Evolutionary conservation across 2,113 vertebrate species (phyloP), one percentile per base, ranked within the genome.

Genomic region (Campylorhamphus procurvoides): DNA sequence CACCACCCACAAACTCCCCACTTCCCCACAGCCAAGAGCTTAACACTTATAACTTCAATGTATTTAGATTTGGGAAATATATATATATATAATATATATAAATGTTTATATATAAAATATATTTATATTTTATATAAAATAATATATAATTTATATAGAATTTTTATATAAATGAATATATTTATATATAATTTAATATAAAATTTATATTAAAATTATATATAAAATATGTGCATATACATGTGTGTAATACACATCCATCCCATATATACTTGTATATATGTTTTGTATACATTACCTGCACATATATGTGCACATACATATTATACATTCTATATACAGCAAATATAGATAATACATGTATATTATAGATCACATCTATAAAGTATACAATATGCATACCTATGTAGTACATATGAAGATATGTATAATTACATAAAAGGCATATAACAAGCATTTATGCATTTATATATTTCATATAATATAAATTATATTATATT

Each of bases 21-120:
- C 59, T 40, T 25, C 23, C 23, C 40, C 29, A 18, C 18, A 73
- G 24, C 22, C 25, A 15, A 20, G 19, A 14, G 25, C 4, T 68
- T 25, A 9, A 6, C 3, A 22, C 8, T 23, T 31, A 3, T 8
- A 40, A n/a, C 14, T 15, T 9, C 8, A 15, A 27, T 2, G 2
- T 6, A 18, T 33, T 44, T 58, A 56, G 6, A 78, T 55, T 14
- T 49, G 7, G 27, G 8, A 25, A 1, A 7, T 14, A 7, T 7
- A 16, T 25, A 2, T 28, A 31, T 31, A 55, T 19, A 19, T 49
- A 23, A 23, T 49, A 18, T 12, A 55, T 33, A 27, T 15, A 49
- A 49, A 11, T 18, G 31, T 28, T 31, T 27, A 24, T 52, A 46
- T 46, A 46, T 18, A 49, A 23, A 19, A n/a, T 55, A 6, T 12